These are phyloP conservation scores for Solenopsis fugax DNA, from an alignment of 1,140 invertebrate species.

Conservation along the genomic window DNA sequence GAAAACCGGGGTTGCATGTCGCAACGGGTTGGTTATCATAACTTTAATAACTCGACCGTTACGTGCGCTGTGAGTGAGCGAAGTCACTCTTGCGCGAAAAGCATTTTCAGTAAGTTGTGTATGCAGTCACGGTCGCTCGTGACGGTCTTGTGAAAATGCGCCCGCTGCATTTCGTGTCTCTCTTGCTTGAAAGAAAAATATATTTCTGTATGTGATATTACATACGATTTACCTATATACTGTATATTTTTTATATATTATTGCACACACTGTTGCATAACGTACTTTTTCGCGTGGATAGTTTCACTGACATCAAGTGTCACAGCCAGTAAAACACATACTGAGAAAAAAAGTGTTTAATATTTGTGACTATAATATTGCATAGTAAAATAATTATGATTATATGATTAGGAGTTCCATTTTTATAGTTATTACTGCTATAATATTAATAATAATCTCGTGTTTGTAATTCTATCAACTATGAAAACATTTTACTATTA, in stretches of 20 bases:
- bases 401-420: too few relatives aligned
- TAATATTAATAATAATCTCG: too few relatives aligned
- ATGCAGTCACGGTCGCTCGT: conserved; percentile 7
- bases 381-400: too few relatives aligned
- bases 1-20: conserved; percentile 3
- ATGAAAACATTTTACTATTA: too few relatives aligned
- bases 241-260: background rate
- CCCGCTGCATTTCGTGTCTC: background rate
- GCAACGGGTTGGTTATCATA: background rate
- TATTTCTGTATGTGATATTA: background rate
- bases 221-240: background rate
- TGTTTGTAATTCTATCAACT: too few relatives aligned
- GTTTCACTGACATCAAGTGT: background rate
- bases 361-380: conserved; percentile 40
- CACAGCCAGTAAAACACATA: background rate
- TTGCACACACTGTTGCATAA: background rate
- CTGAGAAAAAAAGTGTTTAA: too few relatives aligned
- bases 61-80: background rate
- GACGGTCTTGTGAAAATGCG: conserved; percentile 1
- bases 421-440: too few relatives aligned
- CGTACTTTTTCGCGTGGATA: background rate
- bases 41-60: conserved; percentile 47
- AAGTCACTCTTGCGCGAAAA: conserved; percentile 27
- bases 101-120: conserved; percentile 31
- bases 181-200: background rate